Evolutionary conservation across 2,888 invertebrate genomes (phyloP).

Genomic region (Entomobrya proxima): DNA sequence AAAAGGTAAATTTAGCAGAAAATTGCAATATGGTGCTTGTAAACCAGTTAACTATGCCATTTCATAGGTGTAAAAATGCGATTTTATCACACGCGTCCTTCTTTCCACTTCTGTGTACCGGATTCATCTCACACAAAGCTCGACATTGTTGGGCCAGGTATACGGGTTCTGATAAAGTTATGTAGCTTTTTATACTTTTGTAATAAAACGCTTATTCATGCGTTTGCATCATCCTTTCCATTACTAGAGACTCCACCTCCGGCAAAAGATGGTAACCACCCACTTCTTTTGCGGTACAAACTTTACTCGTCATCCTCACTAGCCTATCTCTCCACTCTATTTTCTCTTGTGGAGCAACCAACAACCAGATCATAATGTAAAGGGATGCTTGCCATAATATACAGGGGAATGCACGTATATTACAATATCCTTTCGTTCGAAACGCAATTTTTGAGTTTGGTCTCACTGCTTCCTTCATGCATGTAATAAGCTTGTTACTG

Average conservation of each 20-base stretch:
- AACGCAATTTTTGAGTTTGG: no score
- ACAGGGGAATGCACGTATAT: background rate
- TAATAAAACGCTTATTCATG: background rate
- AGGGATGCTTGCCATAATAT: background rate
- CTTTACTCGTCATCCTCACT: constrained; percentile 49
- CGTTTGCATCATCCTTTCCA: background rate
- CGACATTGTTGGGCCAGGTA: background rate
- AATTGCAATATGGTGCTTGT: background rate
- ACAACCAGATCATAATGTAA: background rate
- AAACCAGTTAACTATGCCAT: background rate
- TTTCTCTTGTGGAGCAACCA: constrained; percentile 39
- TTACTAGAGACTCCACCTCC: constrained; percentile 67
- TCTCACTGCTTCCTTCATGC: no score
- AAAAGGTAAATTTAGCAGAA: no score
- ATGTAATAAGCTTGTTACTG: constrained; percentile 15
- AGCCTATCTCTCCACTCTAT: constrained; percentile 61
- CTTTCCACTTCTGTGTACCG: background rate
- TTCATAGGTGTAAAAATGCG: background rate
- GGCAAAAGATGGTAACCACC: constrained; percentile 52
- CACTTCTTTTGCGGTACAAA: constrained; percentile 69
- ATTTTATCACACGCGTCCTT: background rate
- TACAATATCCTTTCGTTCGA: no score
- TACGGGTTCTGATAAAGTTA: no score
- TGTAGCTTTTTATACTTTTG: no score
- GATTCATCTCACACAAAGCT: no score